A percentile compares a stretch with the other conserved stretches of the same genome.
Evolutionary conservation across 2,113 vertebrate genomes (phyloP).

Genomic region (Monopterus albus): DNA sequence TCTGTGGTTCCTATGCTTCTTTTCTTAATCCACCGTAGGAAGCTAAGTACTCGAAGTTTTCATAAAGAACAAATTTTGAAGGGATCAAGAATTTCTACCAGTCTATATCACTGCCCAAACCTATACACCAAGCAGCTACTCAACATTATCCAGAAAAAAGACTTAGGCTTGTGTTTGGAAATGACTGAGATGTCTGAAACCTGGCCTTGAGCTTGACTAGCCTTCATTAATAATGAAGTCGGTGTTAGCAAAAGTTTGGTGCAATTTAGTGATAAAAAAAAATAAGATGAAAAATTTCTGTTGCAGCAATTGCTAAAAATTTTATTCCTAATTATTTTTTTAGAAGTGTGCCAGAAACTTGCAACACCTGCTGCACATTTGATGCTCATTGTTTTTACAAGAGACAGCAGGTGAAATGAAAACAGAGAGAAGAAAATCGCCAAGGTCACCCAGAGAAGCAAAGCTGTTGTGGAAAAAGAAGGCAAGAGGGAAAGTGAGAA

Average conservation of each 20-base stretch:
- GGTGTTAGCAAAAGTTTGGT: background rate
- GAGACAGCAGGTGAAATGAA: background rate
- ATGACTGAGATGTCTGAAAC: background rate
- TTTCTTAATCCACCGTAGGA: too few species aligned
- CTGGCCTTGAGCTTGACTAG: background rate
- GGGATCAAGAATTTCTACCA: too few species aligned
- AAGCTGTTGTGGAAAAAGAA: conserved; percentile 5
- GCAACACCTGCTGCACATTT: background rate
- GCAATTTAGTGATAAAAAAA: too few species aligned
- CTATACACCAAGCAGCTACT: background rate
- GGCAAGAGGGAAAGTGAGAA: background rate
- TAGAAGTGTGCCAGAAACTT: background rate
- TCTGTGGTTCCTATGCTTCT: too few species aligned
- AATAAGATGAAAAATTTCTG: background rate
- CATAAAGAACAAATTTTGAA: too few species aligned
- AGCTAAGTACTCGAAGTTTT: too few species aligned
- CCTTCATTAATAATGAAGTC: conserved; percentile 17
- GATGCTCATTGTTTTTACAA: background rate
- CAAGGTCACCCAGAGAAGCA: conserved; percentile 26
- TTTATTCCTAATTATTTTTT: background rate
- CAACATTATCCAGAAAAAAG: background rate
- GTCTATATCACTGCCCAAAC: background rate
- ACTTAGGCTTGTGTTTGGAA: background rate
- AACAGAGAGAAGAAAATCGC: background rate
- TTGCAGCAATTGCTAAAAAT: background rate